Evolutionary conservation across 2,797 vertebrate species (phyloP), one percentile per base, ranked within the genome.

Genomic region (Balearica regulorum): DNA sequence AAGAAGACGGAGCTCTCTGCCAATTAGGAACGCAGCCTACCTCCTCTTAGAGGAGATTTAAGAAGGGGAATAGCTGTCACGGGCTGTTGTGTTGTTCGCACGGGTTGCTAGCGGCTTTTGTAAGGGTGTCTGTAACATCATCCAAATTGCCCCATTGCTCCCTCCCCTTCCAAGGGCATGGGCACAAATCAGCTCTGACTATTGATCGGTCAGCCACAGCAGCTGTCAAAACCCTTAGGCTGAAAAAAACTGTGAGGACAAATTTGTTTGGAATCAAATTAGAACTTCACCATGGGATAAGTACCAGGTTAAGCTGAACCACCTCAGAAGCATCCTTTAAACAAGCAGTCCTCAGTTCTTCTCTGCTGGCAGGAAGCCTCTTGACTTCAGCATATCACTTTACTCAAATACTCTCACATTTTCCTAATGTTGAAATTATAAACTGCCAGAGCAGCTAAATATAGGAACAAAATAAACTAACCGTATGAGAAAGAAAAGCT

Each of bases 351-450:
- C 64, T 85, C 81, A 91, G 78, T 95, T 95, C 83, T 95, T 65
- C 81, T 62, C 86, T 49, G 46, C 71, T 96, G 92, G 68, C 86
- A 92, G 90, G 71, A 80, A 89, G 25, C 61, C 78, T 87, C 81
- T 76, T 82, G 75, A 90, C 57, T 94, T 68, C 83, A 68, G 46
- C 2, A 1, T 81, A 75, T 92, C 80, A 69, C 57, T 92, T 96
- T 85, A 91, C 93, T 65, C 68, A 87, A 82, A 71, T 72, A 68
- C 0, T 14, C 49, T 92, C 57, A 83, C 64, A 89, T 96, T 95
- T 94, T 95, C 46, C 78, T 94, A 80, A 92, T 72, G 46, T 22
- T 96, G 83, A 92, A 95, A 94, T 65, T 77, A 73, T 61, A 83
- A 93, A 78, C 61, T 80, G 57, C 49, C 83, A 81, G 31, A 87